phyloP scores from a whole-genome alignment of 2,888 invertebrate species.

The Cyclophora albipunctata region DNA sequence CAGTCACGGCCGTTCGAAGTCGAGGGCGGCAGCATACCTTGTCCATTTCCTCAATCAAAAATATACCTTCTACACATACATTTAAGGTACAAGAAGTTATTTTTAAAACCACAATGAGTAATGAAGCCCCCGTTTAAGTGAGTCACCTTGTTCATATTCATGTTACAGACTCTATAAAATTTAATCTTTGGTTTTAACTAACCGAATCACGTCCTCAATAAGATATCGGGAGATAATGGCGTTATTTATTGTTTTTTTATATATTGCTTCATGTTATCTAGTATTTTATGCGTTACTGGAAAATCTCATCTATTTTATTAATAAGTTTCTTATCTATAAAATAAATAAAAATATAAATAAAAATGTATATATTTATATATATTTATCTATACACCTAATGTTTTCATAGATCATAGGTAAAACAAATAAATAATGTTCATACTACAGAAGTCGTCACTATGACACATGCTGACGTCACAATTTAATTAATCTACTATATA shows the following conservation, averaged over 20 bases:
- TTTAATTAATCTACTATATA: no score
- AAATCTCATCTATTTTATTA: background rate
- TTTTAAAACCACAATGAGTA: no score
- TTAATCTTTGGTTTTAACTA: constrained; percentile 5
- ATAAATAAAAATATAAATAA: no score
- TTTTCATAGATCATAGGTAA: no score
- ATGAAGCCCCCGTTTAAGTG: constrained; percentile 14
- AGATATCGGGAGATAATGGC: constrained; percentile 14
- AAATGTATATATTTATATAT: no score
- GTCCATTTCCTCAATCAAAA: background rate
- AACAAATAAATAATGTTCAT: no score
- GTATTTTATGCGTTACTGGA: background rate
- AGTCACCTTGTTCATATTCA: constrained; percentile 30
- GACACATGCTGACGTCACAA: no score
- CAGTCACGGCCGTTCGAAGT: constrained; percentile 46
- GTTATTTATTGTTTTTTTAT: constrained; percentile 5
- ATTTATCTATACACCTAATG: no score
- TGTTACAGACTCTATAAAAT: background rate
- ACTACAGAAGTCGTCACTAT: no score
- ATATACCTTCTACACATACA: no score
- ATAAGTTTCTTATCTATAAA: no score
- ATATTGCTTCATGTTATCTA: background rate
- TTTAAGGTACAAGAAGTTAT: no score
- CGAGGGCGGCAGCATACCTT: constrained; percentile 26
- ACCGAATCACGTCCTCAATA: constrained; percentile 32